Percentiles rank a stretch among this genome's conserved stretches.
Evolutionary conservation across 2,113 vertebrate species (phyloP).

Genomic region (Macroglossus sobrinus): DNA sequence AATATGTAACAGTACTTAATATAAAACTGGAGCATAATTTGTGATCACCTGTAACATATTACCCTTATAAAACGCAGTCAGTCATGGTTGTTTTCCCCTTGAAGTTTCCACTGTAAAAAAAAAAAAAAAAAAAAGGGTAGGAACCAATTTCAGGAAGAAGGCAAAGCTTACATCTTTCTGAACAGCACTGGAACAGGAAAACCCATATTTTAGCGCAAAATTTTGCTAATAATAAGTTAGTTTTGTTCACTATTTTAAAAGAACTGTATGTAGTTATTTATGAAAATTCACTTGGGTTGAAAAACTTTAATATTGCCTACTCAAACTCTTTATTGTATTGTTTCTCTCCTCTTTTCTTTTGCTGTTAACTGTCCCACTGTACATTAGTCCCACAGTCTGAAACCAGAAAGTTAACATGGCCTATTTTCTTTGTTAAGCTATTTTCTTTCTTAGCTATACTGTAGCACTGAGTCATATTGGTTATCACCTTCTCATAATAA

Average conservation of each 20-base stretch:
- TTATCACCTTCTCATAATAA: not conserved
- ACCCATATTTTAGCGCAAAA: not conserved
- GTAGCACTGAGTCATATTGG: not conserved
- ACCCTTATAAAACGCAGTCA: not conserved
- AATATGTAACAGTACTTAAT: not conserved
- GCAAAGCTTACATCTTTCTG: not conserved
- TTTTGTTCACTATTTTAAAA: slow-evolving; percentile 14
- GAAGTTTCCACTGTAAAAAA: not conserved
- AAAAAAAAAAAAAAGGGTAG: not conserved
- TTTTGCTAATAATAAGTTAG: not conserved
- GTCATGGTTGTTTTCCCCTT: not conserved
- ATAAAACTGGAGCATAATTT: not conserved
- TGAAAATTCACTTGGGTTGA: not conserved
- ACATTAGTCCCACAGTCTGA: not conserved
- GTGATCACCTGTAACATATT: not conserved
- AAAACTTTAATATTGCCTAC: not conserved
- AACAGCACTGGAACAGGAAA: not conserved
- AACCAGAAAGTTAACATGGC: not conserved
- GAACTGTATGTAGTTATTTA: not conserved
- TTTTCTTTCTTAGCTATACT: not conserved
- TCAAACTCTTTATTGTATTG: not conserved
- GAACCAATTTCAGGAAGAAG: not conserved
- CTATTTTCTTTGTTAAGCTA: not conserved
- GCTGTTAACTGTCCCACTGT: not conserved
- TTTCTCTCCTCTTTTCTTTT: not conserved